A percentile compares a stretch with the other conserved stretches of the same genome.
Conservation (phyloP, 2,797 vertebrate species). For the Microctenopoma steveboyesi region DNA sequence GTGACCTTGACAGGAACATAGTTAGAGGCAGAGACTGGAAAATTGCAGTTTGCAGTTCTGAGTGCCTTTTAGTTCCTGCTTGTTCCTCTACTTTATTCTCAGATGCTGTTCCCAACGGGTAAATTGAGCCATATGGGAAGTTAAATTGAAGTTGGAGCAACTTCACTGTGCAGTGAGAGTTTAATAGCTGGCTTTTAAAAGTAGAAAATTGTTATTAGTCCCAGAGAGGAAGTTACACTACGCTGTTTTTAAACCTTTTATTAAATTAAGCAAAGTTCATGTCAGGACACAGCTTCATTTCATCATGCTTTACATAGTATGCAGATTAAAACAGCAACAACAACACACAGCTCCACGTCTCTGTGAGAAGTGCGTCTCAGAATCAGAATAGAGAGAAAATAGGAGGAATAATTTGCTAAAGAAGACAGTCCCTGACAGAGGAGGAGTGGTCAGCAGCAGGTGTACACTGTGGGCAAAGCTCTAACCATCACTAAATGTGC, state of each 20-base stretch:
- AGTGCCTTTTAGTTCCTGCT: conserved; percentile 23
- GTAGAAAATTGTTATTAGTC: conserved; percentile 11
- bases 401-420: too few species aligned
- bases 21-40: conserved; percentile 12
- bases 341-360: too few species aligned
- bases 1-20: conserved; percentile 14
- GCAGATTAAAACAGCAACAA: too few species aligned
- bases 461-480: conserved; percentile 22
- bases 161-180: conserved; percentile 16
- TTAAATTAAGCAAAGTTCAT: conserved; percentile 4
- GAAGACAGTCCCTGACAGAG: background rate
- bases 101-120: conserved; percentile 17
- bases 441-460: conserved; percentile 23
- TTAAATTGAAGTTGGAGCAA: conserved; percentile 37
- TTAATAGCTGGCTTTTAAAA: conserved; percentile 36
- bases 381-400: too few species aligned
- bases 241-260: background rate
- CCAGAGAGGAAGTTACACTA: conserved; percentile 3
- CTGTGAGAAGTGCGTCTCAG: too few species aligned
- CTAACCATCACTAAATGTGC: conserved; percentile 33
- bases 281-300: conserved; percentile 1
- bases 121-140: conserved; percentile 14
- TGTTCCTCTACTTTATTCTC: conserved; percentile 19
- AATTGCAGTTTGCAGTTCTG: background rate
- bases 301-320: background rate